Conservation (phyloP, 1,140 invertebrate genomes). For the Drosophila grimshawi region DNA sequence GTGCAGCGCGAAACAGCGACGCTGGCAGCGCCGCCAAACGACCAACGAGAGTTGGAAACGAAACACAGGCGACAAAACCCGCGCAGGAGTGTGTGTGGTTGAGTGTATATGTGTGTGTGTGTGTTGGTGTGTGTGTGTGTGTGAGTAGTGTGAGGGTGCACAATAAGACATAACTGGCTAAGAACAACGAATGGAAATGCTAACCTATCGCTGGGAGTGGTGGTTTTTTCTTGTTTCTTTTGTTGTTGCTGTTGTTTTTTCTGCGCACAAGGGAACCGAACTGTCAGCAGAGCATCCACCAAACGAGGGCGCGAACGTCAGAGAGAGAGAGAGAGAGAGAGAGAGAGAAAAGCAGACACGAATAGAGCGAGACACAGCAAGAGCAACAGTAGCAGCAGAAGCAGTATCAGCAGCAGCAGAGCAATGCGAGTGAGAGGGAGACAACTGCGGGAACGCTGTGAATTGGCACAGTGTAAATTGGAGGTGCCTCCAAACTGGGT, state of each 20-base stretch:
- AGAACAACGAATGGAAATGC: constrained; percentile 59
- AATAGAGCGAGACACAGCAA: too few species aligned
- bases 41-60: constrained; percentile 1
- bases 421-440: constrained; percentile 6
- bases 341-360: constrained; percentile 2
- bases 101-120: background rate
- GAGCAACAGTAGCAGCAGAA: too few species aligned
- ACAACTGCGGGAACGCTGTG: constrained; percentile 56
- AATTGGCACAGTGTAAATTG: constrained; percentile 57
- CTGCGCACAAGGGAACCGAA: constrained; percentile 50
- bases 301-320: constrained; percentile 20
- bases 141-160: constrained; percentile 15
- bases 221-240: constrained; percentile 47
- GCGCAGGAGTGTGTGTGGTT: too few species aligned
- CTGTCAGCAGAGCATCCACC: constrained; percentile 78
- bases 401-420: too few species aligned
- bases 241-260: background rate
- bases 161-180: constrained; percentile 35
- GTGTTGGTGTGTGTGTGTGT: background rate
- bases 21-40: constrained; percentile 12
- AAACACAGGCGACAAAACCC: background rate
- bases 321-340: constrained; percentile 26
- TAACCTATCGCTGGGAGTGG: constrained; percentile 67
- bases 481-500: constrained; percentile 30
- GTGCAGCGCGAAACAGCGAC: constrained; percentile 11